Evolutionary conservation across 2,888 invertebrate species (phyloP), one percentile per base, ranked within the genome.

Genomic region (Vannuccia rotundouncinata): DNA sequence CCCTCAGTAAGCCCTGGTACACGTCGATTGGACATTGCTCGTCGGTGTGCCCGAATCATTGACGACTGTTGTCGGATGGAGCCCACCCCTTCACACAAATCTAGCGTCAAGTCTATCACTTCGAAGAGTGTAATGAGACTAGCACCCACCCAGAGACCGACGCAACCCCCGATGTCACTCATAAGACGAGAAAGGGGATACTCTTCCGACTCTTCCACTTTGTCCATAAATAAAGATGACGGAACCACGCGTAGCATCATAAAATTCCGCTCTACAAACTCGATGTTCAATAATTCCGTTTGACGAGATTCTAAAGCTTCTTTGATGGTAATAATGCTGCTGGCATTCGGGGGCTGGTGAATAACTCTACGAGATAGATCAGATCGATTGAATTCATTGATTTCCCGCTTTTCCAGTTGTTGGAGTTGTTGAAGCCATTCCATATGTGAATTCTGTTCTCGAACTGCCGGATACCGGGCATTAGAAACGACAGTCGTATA

Each of bases 121-220:
- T 81, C 81, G 31, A 81, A 81, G 0, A 81, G 25, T 1, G 81
- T 82, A 0, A 81, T 81, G 1, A 81, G 66, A 81, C 80, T 81
- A 0, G 81, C 81, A 17, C 81, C 81, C 13, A 81, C 77, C 81
- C 81, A 81, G n/a, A 81, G 77, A 5, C 81, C 81, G 28, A 81
- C 74, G 45, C 81, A 81, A 10, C 81, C 81, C 22, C 81, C 81
- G 60, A 81, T 81, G 29, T 81, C 81, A 29, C 80, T 81, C 1
- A 81, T 30, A n/a, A 81, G 78, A 25, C 81, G 29, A 31, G 78
- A 78, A 0, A 80, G n/a, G 10, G 81, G 81, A 30, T 81, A 81
- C 45, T 81, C 81, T n/a, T 78, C 81, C 5, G 45, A 29, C 74
- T 81, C 81, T 31, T 75, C 77, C 17, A 81, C 82, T 27, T 31